A percentile compares a stretch with the other conserved stretches of the same genome.
phyloP scores from a whole-genome alignment of 2,888 invertebrate species.

The Phrixothrix hirtus region DNA sequence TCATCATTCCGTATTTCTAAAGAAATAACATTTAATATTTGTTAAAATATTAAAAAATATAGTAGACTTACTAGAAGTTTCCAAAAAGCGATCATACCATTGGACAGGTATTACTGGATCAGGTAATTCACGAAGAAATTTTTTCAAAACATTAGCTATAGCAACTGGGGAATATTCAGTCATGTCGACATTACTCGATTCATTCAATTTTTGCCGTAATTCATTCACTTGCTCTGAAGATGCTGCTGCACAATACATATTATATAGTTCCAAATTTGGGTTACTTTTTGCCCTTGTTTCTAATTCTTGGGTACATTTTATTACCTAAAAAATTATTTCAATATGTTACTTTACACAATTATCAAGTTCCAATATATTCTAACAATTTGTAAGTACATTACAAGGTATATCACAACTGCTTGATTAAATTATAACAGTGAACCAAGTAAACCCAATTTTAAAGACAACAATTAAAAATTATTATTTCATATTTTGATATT shows the following conservation, averaged over 20 bases:
- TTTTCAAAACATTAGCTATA: slow-evolving; percentile 68
- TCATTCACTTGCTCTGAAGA: slow-evolving; percentile 64
- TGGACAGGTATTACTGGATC: slow-evolving; percentile 76
- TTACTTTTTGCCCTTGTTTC: slow-evolving; percentile 61
- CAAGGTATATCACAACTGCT: too few species aligned
- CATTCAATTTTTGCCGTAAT: slow-evolving; percentile 60
- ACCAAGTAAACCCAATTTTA: background rate
- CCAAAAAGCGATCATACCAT: slow-evolving; percentile 72
- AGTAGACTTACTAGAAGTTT: slow-evolving; percentile 53
- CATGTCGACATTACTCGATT: slow-evolving; percentile 56
- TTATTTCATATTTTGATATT: too few species aligned
- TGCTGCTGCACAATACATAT: slow-evolving; percentile 67
- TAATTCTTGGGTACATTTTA: slow-evolving; percentile 64
- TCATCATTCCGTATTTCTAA: slow-evolving; percentile 60
- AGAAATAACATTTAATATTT: too few species aligned
- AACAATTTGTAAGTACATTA: background rate
- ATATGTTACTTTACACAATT: background rate
- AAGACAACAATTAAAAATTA: background rate
- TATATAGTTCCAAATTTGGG: slow-evolving; percentile 64
- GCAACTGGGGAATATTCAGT: slow-evolving; percentile 59
- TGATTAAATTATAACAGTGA: background rate
- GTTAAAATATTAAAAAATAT: too few species aligned
- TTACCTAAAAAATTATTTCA: slow-evolving; percentile 38
- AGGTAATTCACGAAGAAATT: slow-evolving; percentile 72
- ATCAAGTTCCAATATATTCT: background rate